Evolutionary conservation across 2,113 vertebrate species (phyloP), one percentile per base, ranked within the genome.

Genomic region (Phyllostomus hastatus): DNA sequence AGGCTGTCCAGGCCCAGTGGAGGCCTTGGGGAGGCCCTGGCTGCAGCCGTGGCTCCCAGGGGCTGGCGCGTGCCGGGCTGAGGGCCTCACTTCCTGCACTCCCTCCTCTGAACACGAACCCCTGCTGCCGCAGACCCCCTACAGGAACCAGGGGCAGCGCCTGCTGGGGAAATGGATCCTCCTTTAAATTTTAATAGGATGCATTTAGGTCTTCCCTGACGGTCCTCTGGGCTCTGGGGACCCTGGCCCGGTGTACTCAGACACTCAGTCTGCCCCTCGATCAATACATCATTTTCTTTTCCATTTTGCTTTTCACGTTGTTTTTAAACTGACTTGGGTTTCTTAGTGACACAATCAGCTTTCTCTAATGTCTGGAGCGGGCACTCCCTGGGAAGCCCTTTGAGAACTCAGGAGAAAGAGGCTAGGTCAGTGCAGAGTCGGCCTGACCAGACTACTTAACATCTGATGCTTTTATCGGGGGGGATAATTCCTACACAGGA

Each of bases 121-220:
- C 41, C 59, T 20, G 57, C 35, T 59, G 24, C 54, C 54, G 26
- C 5, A 70, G 80, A 31, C 46, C 12, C 61, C 19, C 10, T 7
- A 16, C 5, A 33, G 73, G 84, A 86, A 89, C 48, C 20, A 26
- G 54, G 72, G 79, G 59, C 22, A 33, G 75, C 7, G 7, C 17
- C 52, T 20, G n/a, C 22, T 14, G 8, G 31, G 75, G 73, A 90
- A 83, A 75, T 73, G 57, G 86, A 79, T 79, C 64, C 69, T 73
- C 61, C 86, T 95, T 92, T 95, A 94, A 90, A 83, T 75, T 88
- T 84, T 90, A 92, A 92, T 67, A 79, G 35, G 80, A 73, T 75
- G 70, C 81, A 73, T 59, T 69, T 16, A 93, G 81, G 89, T 90
- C 75, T 72, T 82, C 50, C 80, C 85, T 52, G 41, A 28, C 26